phyloP scores from a whole-genome alignment of 2,888 invertebrate species.

The Coleophora flavipennella region DNA sequence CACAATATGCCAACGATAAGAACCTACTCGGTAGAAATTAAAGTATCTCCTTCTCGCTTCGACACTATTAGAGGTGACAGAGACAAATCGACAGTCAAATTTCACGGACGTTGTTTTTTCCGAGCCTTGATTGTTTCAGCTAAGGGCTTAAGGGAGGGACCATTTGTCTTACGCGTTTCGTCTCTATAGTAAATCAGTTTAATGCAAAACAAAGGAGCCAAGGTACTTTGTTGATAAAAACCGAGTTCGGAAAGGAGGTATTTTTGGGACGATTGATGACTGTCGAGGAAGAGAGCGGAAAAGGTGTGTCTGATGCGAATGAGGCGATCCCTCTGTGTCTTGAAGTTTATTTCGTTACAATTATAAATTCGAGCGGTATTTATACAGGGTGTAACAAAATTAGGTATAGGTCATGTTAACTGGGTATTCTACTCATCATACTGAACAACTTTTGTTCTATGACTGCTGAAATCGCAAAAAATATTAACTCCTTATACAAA shows the following conservation, averaged over 20 bases:
- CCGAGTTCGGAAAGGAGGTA: background rate
- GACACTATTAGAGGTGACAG: conserved; percentile 29
- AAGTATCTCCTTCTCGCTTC: conserved; percentile 19
- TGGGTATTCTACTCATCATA: too few species aligned
- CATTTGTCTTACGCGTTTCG: conserved; percentile 26
- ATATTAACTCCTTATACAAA: too few species aligned
- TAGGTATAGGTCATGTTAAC: too few species aligned
- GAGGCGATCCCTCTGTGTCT: background rate
- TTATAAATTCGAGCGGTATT: too few species aligned
- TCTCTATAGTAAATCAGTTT: conserved; percentile 25
- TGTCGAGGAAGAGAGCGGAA: background rate
- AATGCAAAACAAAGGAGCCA: conserved; percentile 7
- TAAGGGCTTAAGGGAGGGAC: conserved; percentile 19
- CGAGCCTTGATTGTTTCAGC: conserved; percentile 27
- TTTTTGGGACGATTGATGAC: background rate
- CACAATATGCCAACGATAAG: background rate
- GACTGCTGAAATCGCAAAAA: too few species aligned
- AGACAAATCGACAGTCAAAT: conserved; percentile 38
- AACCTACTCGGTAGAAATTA: too few species aligned
- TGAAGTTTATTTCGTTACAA: too few species aligned
- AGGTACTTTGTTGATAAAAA: background rate
- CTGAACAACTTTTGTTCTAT: too few species aligned
- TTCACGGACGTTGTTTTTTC: conserved; percentile 31
- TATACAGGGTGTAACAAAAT: too few species aligned
- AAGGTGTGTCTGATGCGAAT: background rate